phyloP scores from a whole-genome alignment of 2,888 invertebrate species.

The Hymenopus coronatus region DNA sequence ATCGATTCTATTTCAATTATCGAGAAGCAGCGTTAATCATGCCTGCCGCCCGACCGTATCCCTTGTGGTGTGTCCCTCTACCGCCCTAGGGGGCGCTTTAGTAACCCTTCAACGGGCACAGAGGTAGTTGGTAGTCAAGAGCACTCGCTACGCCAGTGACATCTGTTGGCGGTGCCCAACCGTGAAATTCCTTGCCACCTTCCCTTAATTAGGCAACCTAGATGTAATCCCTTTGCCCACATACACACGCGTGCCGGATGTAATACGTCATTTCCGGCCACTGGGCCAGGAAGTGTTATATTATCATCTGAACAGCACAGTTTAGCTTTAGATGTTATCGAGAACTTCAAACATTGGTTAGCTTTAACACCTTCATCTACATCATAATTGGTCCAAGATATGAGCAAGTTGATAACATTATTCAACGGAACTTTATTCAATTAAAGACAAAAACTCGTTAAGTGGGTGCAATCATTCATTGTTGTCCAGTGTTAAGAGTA shows the following conservation, averaged over 20 bases:
- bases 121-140: constrained; percentile 6
- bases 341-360: neutral
- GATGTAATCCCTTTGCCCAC: neutral
- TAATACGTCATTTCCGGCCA: neutral
- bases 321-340: neutral
- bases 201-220: constrained; percentile 10
- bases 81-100: constrained; percentile 17
- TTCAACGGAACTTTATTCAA: too few species aligned
- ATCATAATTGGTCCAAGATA: neutral
- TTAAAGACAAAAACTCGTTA: too few species aligned
- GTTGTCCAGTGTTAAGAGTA: too few species aligned
- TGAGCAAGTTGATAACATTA: neutral
- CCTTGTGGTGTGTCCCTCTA: neutral
- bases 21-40: constrained; percentile 15
- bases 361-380: neutral
- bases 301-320: neutral
- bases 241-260: neutral
- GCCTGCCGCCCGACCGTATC: neutral
- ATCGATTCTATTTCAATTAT: constrained; percentile 17
- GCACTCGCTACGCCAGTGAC: constrained; percentile 17
- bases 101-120: constrained; percentile 14
- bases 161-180: constrained; percentile 19
- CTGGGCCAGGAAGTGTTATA: neutral
- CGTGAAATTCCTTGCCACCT: constrained; percentile 12
- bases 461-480: too few species aligned